These are phyloP conservation scores for Alethe diademata DNA, from an alignment of 2,113 vertebrate species.

Conservation along the genomic window DNA sequence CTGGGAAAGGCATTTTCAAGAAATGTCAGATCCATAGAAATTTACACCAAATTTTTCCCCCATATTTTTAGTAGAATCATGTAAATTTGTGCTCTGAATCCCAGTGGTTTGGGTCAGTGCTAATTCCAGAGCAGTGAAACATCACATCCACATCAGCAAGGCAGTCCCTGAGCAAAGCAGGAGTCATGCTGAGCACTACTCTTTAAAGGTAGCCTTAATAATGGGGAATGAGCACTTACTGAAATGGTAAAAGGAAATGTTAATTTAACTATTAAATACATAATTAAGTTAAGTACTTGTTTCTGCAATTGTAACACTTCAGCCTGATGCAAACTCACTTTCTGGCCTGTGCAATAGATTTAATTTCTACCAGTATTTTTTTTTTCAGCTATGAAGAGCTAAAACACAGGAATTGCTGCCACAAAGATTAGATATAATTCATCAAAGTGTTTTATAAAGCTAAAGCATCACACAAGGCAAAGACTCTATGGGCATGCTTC, in stretches of 20 bases:
- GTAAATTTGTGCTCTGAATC: neutral
- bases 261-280: slow-evolving; percentile 62
- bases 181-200: slow-evolving; percentile 23
- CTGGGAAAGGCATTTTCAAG: neutral
- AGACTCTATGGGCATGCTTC: neutral
- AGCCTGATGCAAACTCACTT: slow-evolving; percentile 44
- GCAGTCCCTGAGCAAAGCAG: neutral
- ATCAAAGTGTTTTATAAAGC: neutral
- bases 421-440: neutral
- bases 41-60: rapidly evolving
- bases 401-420: slow-evolving; percentile 12
- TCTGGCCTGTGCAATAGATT: neutral
- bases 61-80: neutral
- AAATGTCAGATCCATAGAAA: neutral
- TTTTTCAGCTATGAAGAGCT: neutral
- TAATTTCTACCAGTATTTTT: neutral
- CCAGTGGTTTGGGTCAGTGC: neutral
- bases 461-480: neutral
- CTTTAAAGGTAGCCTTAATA: slow-evolving; percentile 44
- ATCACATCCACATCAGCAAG: neutral
- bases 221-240: slow-evolving; percentile 18
- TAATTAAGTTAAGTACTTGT: slow-evolving; percentile 59
- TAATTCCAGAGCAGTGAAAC: slow-evolving; percentile 23
- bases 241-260: slow-evolving; percentile 58
- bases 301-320: slow-evolving; percentile 51